Conservation (phyloP, 2,113 vertebrate genomes). For the Pteruthius melanotis region DNA sequence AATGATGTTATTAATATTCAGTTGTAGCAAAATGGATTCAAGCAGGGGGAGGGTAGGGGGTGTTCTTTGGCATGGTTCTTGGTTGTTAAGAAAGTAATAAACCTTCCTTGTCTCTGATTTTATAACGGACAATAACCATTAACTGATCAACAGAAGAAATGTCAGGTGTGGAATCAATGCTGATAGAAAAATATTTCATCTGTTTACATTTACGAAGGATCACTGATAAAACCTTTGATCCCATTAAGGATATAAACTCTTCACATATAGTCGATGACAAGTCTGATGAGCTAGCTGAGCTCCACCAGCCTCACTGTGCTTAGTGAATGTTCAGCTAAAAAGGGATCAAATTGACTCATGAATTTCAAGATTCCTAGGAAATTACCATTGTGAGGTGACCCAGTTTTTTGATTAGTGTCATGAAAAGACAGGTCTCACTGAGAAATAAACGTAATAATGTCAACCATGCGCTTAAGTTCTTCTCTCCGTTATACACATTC, state of each 20-base stretch:
- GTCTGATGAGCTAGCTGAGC: slow-evolving; percentile 58
- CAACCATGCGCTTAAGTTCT: slow-evolving; percentile 68
- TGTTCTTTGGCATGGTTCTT: background rate
- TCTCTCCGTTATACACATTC: slow-evolving; percentile 65
- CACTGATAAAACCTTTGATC: slow-evolving; percentile 75
- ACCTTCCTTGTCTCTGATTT: slow-evolving; percentile 56
- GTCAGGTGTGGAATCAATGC: slow-evolving; percentile 72
- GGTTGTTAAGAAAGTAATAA: slow-evolving; percentile 62
- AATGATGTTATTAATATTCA: slow-evolving; percentile 59
- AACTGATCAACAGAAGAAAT: slow-evolving; percentile 71
- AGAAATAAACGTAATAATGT: slow-evolving; percentile 72
- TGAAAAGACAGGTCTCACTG: slow-evolving; percentile 71
- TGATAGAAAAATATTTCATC: slow-evolving; percentile 69
- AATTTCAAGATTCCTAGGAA: slow-evolving; percentile 74
- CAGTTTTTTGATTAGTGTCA: slow-evolving; percentile 76
- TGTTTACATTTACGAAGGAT: slow-evolving; percentile 70
- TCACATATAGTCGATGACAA: slow-evolving; percentile 73
- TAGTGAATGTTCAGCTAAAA: slow-evolving; percentile 67
- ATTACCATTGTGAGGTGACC: slow-evolving; percentile 74
- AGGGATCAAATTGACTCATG: slow-evolving; percentile 70
- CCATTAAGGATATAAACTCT: slow-evolving; percentile 78
- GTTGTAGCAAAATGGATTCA: slow-evolving; percentile 38
- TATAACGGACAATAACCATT: slow-evolving; percentile 70
- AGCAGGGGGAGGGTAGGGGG: background rate
- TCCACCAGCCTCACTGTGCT: slow-evolving; percentile 53